Evolutionary conservation across 2,888 invertebrate species (phyloP).

Genomic region (Drosophila planitibia): DNA sequence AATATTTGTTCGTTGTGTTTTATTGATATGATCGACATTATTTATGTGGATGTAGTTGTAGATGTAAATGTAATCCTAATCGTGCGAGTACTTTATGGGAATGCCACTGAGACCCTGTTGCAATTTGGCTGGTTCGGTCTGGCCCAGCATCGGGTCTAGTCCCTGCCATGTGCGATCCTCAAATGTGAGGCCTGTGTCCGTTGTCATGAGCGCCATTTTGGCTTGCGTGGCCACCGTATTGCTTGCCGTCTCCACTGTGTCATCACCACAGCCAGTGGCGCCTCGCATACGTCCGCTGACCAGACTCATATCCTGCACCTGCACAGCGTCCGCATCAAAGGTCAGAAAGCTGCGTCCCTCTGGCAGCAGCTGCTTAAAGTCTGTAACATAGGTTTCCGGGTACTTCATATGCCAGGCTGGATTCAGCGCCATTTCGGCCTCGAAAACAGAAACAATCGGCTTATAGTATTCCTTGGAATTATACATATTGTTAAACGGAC

Average conservation of each 20-base stretch:
- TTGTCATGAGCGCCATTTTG: constrained; percentile 82
- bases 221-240: constrained; percentile 79
- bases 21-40: constrained; percentile 17
- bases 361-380: constrained; percentile 91
- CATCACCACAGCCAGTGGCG: constrained; percentile 23
- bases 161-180: constrained; percentile 93
- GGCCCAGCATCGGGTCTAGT: constrained; percentile 92
- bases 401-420: constrained; percentile 86
- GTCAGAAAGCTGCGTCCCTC: constrained; percentile 87
- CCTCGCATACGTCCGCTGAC: constrained; percentile 90
- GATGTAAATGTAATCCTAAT: constrained; percentile 37
- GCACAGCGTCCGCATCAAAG: constrained; percentile 85
- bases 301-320: constrained; percentile 89
- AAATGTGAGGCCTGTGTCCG: constrained; percentile 78
- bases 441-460: constrained; percentile 96
- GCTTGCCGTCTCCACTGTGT: constrained; percentile 28
- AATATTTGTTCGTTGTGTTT: constrained; percentile 36
- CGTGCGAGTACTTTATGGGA: constrained; percentile 88
- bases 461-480: constrained; percentile 94
- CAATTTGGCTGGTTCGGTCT: constrained; percentile 89
- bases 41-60: neutral
- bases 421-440: constrained; percentile 94
- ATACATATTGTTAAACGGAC: constrained; percentile 94
- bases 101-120: constrained; percentile 92
- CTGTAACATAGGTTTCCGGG: constrained; percentile 88